These are phyloP conservation scores for Emydocephalus ijimae DNA, from an alignment of 2,113 vertebrate species.

Conservation along the genomic window DNA sequence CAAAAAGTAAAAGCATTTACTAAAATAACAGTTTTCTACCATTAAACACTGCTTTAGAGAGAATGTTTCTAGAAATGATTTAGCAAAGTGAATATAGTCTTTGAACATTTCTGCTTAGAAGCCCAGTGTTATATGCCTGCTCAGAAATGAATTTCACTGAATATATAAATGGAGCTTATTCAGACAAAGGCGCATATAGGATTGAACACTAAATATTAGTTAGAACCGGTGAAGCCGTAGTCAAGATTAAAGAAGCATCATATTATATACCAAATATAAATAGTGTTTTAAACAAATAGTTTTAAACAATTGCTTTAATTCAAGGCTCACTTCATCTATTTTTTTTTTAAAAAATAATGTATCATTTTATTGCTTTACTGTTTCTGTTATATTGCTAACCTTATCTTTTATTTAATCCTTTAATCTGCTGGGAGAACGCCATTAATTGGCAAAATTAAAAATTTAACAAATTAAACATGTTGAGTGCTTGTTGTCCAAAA, in stretches of 20 bases:
- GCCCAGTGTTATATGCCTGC: background rate
- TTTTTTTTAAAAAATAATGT: background rate
- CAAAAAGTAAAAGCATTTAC: background rate
- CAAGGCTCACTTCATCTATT: background rate
- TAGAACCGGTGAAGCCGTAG: background rate
- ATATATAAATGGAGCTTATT: background rate
- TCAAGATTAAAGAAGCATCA: background rate
- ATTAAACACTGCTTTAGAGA: background rate
- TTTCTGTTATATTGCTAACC: background rate
- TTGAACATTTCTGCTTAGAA: background rate
- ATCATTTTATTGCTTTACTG: background rate
- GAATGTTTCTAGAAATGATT: background rate
- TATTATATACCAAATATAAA: background rate
- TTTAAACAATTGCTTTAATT: background rate
- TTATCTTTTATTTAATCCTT: background rate
- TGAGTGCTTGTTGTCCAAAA: background rate
- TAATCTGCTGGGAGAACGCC: background rate
- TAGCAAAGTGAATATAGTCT: background rate
- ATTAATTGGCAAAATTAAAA: background rate
- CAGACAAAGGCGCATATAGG: background rate
- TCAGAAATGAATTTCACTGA: background rate
- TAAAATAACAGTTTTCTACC: background rate
- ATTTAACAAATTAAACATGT: background rate
- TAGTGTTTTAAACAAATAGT: too few species aligned
- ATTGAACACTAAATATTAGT: background rate